Conservation (phyloP, 2,888 invertebrate species). For the Apodemia duryi region DNA sequence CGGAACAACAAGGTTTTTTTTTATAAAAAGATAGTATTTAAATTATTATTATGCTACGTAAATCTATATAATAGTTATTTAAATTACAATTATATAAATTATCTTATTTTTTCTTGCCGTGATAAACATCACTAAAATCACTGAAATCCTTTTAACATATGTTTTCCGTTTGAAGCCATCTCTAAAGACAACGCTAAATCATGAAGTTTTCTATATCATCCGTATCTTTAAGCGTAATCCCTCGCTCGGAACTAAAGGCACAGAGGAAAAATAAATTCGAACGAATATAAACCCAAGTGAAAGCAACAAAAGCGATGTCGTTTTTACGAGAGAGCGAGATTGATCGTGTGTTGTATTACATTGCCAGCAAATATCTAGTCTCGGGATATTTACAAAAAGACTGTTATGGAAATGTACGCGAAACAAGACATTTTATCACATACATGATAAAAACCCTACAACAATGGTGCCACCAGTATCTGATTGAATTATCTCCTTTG, state of each 20-base stretch:
- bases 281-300: conserved; percentile 14
- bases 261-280: conserved; percentile 13
- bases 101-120: too few species aligned
- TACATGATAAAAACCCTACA: not conserved
- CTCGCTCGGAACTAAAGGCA: conserved; percentile 2
- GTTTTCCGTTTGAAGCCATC: not conserved
- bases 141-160: not conserved
- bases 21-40: too few species aligned
- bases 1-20: too few species aligned
- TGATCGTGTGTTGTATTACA: conserved; percentile 16
- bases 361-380: conserved; percentile 13
- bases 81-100: too few species aligned
- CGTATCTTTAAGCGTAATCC: conserved; percentile 11
- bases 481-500: not conserved
- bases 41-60: too few species aligned
- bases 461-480: not conserved
- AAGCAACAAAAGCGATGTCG: conserved; percentile 12
- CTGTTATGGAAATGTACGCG: not conserved
- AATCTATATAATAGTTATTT: too few species aligned
- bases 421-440: not conserved
- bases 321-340: conserved; percentile 11
- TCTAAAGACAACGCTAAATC: not conserved
- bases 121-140: not conserved
- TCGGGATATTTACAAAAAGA: conserved; percentile 6
- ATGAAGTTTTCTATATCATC: not conserved